These are phyloP conservation scores for Ditylenchus dipsaci DNA, from an alignment of 1,140 invertebrate species.

Conservation along the genomic window DNA sequence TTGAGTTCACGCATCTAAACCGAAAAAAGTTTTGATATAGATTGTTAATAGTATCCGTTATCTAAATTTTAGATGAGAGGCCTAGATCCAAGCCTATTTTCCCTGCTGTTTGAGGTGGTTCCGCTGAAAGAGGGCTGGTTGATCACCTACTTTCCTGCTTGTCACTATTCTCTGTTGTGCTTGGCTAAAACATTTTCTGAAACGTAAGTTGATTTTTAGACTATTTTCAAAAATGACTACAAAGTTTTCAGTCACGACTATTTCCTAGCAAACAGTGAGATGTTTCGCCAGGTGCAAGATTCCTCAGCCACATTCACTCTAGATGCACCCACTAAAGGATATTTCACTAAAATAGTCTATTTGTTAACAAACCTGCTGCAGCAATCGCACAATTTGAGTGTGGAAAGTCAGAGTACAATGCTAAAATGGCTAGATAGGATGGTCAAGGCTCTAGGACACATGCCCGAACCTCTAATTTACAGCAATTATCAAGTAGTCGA, in stretches of 20 bases:
- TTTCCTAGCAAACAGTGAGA: slow-evolving; percentile 21
- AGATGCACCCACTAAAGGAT: slow-evolving; percentile 9
- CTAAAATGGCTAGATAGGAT: slow-evolving; percentile 9
- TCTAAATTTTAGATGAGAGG: slow-evolving; percentile 17
- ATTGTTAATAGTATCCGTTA: background rate
- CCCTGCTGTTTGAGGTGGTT: slow-evolving; percentile 25
- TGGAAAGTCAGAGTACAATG: slow-evolving; percentile 1
- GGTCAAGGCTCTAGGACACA: background rate
- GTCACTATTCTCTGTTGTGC: slow-evolving; percentile 14
- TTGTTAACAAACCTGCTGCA: slow-evolving; percentile 6
- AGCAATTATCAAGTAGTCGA: background rate
- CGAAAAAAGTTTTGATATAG: background rate
- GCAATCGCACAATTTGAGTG: slow-evolving; percentile 1
- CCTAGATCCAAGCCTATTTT: slow-evolving; percentile 26
- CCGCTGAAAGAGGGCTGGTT: slow-evolving; percentile 24
- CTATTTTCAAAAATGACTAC: too few relatives aligned
- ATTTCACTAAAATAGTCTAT: slow-evolving; percentile 23
- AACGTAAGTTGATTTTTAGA: slow-evolving; percentile 13
- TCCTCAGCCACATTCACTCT: background rate
- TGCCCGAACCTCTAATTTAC: background rate
- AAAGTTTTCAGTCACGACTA: slow-evolving; percentile 21
- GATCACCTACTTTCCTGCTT: slow-evolving; percentile 9
- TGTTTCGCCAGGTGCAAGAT: slow-evolving; percentile 7
- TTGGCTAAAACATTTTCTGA: slow-evolving; percentile 21
- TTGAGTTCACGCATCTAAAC: too few relatives aligned